Percentiles rank a stretch among this genome's conserved stretches.
These are phyloP conservation scores for Cydia splendana DNA, from an alignment of 1,140 invertebrate species.

Conservation along the genomic window DNA sequence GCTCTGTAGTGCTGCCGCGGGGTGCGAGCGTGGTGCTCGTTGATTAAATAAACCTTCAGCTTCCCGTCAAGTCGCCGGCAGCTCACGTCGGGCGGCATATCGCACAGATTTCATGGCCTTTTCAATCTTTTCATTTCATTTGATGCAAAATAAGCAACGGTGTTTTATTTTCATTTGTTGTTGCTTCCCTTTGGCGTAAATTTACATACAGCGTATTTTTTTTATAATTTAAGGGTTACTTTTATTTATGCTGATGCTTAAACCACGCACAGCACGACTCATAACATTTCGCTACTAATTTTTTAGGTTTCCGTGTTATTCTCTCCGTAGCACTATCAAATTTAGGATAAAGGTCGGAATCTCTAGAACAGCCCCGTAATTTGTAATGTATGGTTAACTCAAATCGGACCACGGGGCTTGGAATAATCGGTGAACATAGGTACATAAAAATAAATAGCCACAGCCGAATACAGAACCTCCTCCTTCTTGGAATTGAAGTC, in stretches of 20 bases:
- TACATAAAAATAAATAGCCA: too few relatives aligned
- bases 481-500: too few relatives aligned
- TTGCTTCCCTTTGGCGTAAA: constrained; percentile 29
- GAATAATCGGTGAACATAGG: too few relatives aligned
- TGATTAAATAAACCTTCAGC: constrained; percentile 78
- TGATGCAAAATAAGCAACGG: constrained; percentile 20
- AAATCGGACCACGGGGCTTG: too few relatives aligned
- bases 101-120: constrained; percentile 48
- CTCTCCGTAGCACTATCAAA: too few relatives aligned
- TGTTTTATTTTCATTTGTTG: background rate
- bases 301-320: too few relatives aligned
- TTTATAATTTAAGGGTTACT: background rate
- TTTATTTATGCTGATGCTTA: too few relatives aligned
- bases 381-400: too few relatives aligned
- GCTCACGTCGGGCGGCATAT: constrained; percentile 58
- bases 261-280: too few relatives aligned
- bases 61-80: constrained; percentile 66
- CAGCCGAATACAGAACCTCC: background rate
- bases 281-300: too few relatives aligned
- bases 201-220: constrained; percentile 27
- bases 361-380: too few relatives aligned
- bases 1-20: constrained; percentile 42
- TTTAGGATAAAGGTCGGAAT: too few relatives aligned
- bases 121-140: constrained; percentile 37
- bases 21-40: constrained; percentile 50